Evolutionary conservation across 2,797 vertebrate species (phyloP), one percentile per base, ranked within the genome.

Genomic region (Smutsia gigantea): DNA sequence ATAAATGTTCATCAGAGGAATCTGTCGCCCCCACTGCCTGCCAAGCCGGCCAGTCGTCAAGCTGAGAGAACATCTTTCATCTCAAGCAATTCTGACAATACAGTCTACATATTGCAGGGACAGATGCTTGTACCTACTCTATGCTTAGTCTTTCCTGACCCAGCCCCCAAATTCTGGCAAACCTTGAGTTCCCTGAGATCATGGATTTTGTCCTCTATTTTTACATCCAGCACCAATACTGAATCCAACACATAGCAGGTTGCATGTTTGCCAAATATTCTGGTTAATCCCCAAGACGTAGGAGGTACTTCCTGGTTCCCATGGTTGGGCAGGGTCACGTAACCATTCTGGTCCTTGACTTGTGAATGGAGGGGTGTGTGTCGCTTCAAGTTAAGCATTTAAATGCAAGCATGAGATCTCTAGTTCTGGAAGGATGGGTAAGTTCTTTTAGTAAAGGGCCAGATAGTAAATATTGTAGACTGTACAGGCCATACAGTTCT

Each of bases 1-100:
- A 96, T 55, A 97, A 97, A 79, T 1, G 64, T 84, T 97, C 7
- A 0, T 97, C 96, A 94, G 90, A 77, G 95, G 74, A 78, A 97
- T 96, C 97, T 91, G 88, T 51, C 93, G 0, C 49, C 14, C 0
- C 82, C n/a, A 49, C 53, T 21, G 39, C 87, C 93, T 96, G 96
- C 90, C 87, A 85, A 77, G 55, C 82, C 25, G 71, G 74, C 88
- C 96, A 85, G 82, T 94, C 64, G 21, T 42, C 42, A 55, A 27
- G n/a, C 87, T 23, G 29, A 86, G 39, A 81, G 12, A 37, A 4
- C 19, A 55, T 49, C 68, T 61, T 83, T n/a, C n/a, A 51, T 51
- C 63, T 59, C 55, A 49, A 55, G 49, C 69, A 74, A 71, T 59
- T 90, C 13, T 42, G 69, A 83, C 7, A 0, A 90, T 15, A 42